Evolutionary conservation across 2,797 vertebrate species (phyloP).

Genomic region (Loriculus beryllinus): DNA sequence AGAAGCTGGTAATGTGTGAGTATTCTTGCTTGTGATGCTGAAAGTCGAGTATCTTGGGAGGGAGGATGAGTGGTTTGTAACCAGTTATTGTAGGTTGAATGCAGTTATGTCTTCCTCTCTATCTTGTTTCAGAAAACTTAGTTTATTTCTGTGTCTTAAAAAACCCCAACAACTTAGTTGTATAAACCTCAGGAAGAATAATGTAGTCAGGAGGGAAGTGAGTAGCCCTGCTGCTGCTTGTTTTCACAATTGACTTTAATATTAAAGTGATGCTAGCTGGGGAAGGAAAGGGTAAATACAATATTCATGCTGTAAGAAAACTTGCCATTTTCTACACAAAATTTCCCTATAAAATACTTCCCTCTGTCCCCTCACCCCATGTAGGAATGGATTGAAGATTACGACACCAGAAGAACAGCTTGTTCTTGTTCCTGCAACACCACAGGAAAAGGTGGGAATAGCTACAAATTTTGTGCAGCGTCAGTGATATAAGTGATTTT

Average conservation of each 20-base stretch:
- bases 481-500: background rate
- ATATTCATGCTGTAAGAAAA: background rate
- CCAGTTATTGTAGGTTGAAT: background rate
- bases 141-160: background rate
- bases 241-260: background rate
- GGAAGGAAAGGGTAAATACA: background rate
- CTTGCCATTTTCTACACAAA: background rate
- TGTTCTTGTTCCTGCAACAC: constrained; percentile 87
- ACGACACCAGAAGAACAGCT: constrained; percentile 94
- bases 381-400: constrained; percentile 89
- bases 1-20: constrained; percentile 88
- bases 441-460: constrained; percentile 88
- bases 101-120: background rate
- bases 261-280: background rate
- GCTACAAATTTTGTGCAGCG: background rate
- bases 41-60: background rate
- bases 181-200: background rate
- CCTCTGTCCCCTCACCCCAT: background rate
- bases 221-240: background rate
- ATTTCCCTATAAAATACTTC: background rate
- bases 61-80: background rate
- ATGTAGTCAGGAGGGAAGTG: background rate
- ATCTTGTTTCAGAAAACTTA: background rate
- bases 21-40: constrained; percentile 43
- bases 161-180: background rate